Evolutionary conservation across 2,797 vertebrate genomes (phyloP).

Genomic region (Neosilurus hyrtlii): DNA sequence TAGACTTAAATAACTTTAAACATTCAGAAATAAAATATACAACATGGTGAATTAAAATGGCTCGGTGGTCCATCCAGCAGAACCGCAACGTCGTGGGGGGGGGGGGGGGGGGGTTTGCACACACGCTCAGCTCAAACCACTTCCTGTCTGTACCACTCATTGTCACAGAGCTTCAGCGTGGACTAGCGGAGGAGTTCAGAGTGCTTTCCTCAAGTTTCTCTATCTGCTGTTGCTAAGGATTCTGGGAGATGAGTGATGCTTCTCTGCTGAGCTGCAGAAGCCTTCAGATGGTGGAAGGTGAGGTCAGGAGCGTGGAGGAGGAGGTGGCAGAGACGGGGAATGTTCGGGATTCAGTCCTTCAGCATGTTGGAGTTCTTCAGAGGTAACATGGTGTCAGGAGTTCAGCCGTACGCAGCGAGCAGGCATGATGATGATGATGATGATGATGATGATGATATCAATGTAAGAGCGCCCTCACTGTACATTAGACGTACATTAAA

Average conservation of each 20-base stretch:
- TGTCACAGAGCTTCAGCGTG: not conserved
- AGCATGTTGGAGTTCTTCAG: not conserved
- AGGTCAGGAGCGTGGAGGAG: constrained; percentile 31
- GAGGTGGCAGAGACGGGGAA: constrained; percentile 42
- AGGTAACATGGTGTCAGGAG: not conserved
- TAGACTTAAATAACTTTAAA: constrained; percentile 74
- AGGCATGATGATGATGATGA: not conserved
- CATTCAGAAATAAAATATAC: constrained; percentile 76
- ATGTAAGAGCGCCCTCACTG: constrained; percentile 58
- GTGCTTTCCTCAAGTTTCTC: constrained; percentile 28
- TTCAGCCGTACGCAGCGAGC: not conserved
- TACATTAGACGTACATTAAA: constrained; percentile 59
- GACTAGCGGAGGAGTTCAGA: not conserved
- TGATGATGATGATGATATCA: constrained; percentile 1
- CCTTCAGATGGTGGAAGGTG: constrained; percentile 43
- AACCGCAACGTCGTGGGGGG: not conserved
- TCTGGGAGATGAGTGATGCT: constrained; percentile 38
- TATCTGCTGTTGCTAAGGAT: constrained; percentile 36
- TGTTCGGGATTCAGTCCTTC: constrained; percentile 46
- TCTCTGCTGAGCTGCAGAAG: constrained; percentile 34
- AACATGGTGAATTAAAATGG: constrained; percentile 61
- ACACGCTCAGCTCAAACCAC: not conserved
- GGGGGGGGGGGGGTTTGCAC: no score
- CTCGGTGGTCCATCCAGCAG: constrained; percentile 56
- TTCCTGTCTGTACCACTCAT: not conserved